phyloP scores from a whole-genome alignment of 2,888 invertebrate species.

The Stictocephala bisonia region DNA sequence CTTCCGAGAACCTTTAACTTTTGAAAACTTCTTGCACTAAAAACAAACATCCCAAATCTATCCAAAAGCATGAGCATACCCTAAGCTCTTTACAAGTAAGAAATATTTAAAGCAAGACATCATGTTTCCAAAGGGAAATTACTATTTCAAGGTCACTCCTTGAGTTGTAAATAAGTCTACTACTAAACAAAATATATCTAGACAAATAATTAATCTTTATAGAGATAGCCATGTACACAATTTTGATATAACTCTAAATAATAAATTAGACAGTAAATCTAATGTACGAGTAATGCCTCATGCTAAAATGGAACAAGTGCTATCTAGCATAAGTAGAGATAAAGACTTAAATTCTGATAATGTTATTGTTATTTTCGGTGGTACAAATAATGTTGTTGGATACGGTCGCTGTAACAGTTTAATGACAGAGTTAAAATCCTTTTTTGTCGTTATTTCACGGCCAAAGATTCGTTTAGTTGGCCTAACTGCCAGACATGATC shows the following conservation, averaged over 20 bases:
- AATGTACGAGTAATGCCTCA: not conserved
- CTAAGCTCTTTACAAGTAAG: too few relatives aligned
- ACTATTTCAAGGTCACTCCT: too few relatives aligned
- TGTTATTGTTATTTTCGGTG: not conserved
- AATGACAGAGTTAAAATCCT: not conserved
- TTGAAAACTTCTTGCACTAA: not conserved
- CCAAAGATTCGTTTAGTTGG: not conserved
- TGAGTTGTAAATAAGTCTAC: too few relatives aligned
- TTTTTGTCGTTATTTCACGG: not conserved
- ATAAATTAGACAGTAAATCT: not conserved
- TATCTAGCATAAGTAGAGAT: not conserved
- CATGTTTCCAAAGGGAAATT: too few relatives aligned
- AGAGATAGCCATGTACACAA: not conserved
- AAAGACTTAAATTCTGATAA: not conserved
- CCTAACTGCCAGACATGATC: not conserved
- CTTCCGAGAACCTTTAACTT: not conserved
- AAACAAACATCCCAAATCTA: not conserved
- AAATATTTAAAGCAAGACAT: too few relatives aligned
- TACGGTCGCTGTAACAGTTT: not conserved
- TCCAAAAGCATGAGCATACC: too few relatives aligned
- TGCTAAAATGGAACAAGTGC: not conserved
- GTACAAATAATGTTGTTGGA: constrained; percentile 7
- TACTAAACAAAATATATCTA: too few relatives aligned
- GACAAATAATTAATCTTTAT: too few relatives aligned
- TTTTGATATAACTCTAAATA: not conserved